Evolutionary conservation across 1,140 invertebrate genomes (phyloP).

Genomic region (Daktulosphaira vitifoliae): DNA sequence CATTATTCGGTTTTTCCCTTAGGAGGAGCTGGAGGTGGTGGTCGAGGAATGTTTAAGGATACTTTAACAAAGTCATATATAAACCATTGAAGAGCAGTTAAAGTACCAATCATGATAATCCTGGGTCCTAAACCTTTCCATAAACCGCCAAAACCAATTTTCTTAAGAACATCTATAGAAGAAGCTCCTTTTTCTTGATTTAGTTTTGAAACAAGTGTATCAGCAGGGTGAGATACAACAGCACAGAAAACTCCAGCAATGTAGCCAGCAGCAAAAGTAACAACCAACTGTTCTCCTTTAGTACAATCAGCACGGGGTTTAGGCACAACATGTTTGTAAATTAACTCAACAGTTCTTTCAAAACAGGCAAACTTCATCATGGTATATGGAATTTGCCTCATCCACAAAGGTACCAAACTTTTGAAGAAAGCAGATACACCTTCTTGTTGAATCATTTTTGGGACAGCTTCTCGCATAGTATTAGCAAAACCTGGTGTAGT

Average conservation of each 20-base stretch:
- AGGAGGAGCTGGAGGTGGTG: constrained; percentile 97
- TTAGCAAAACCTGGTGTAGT: constrained; percentile 65
- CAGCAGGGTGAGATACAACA: constrained; percentile 77
- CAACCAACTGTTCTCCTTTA: constrained; percentile 68
- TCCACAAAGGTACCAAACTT: constrained; percentile 71
- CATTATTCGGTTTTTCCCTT: constrained; percentile 46
- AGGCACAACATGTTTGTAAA: constrained; percentile 68
- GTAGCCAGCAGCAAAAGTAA: constrained; percentile 74
- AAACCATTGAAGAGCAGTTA: constrained; percentile 82
- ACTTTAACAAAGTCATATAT: constrained; percentile 77
- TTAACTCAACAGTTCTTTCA: constrained; percentile 69
- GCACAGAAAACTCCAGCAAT: constrained; percentile 83
- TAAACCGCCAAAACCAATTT: constrained; percentile 64
- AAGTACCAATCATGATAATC: constrained; percentile 84
- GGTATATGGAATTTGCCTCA: constrained; percentile 77
- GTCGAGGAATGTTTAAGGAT: constrained; percentile 59
- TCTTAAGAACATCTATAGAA: constrained; percentile 56
- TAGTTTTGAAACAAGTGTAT: constrained; percentile 77
- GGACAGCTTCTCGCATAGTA: constrained; percentile 59
- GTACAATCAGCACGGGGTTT: constrained; percentile 68
- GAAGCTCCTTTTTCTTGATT: constrained; percentile 68
- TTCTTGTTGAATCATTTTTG: constrained; percentile 54
- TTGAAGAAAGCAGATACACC: constrained; percentile 62
- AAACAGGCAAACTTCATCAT: constrained; percentile 91
- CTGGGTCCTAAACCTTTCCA: constrained; percentile 75